phyloP scores from a whole-genome alignment of 2,113 vertebrate species.

The Candoia aspera region DNA sequence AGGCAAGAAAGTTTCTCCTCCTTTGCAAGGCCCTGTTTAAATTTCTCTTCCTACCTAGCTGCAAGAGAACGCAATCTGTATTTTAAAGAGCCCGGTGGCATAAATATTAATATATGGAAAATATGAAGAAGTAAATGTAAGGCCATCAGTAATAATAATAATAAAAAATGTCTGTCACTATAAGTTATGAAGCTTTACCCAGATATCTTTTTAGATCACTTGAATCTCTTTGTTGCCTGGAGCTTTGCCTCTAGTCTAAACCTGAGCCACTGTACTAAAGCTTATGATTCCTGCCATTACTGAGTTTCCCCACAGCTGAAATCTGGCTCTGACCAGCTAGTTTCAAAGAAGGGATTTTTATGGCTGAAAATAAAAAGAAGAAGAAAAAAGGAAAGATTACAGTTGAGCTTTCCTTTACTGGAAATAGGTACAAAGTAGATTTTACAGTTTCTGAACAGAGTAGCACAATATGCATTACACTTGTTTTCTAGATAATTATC shows the following conservation, averaged over 20 bases:
- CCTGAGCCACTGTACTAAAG: slow-evolving; percentile 52
- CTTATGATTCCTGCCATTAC: slow-evolving; percentile 54
- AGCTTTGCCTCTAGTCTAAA: slow-evolving; percentile 62
- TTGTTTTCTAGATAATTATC: background rate
- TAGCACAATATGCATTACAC: background rate
- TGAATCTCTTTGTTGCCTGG: slow-evolving; percentile 59
- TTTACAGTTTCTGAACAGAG: slow-evolving; percentile 28
- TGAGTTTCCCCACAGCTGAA: slow-evolving; percentile 36
- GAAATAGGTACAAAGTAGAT: slow-evolving; percentile 8
- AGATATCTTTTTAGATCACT: slow-evolving; percentile 24
- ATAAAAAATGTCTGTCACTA: slow-evolving; percentile 40
- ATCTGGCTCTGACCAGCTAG: slow-evolving; percentile 40
- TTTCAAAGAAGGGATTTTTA: slow-evolving; percentile 47
- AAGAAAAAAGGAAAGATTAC: background rate
- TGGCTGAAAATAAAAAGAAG: background rate
- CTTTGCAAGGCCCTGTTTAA: background rate
- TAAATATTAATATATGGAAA: background rate
- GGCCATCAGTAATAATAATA: slow-evolving; percentile 14
- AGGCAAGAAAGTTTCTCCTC: background rate
- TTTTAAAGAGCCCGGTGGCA: background rate
- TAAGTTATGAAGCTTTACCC: slow-evolving; percentile 38
- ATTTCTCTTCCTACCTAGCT: background rate
- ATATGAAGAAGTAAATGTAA: background rate
- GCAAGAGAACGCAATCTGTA: background rate
- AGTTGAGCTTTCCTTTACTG: slow-evolving; percentile 11